phyloP scores from a whole-genome alignment of 2,888 invertebrate genomes.

The Noctua fimbriata region DNA sequence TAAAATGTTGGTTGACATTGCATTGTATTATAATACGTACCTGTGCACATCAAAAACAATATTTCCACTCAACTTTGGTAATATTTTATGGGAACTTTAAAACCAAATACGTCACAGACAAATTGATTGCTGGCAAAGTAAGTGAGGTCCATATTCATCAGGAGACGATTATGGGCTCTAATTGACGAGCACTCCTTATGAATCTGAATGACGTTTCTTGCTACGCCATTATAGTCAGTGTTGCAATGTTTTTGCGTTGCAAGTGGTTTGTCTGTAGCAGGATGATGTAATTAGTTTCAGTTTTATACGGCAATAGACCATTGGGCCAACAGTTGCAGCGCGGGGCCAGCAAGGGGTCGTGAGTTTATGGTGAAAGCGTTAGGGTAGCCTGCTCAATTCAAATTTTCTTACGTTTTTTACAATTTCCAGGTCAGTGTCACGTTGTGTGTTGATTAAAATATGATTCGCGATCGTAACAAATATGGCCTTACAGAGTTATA shows the following conservation, averaged over 20 bases:
- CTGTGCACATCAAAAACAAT: constrained; percentile 3
- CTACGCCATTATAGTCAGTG: constrained; percentile 3
- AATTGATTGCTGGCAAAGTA: neutral
- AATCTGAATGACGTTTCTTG: constrained; percentile 5
- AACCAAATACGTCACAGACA: neutral
- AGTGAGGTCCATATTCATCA: neutral
- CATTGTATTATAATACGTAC: neutral
- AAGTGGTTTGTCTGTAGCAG: neutral
- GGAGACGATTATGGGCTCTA: neutral
- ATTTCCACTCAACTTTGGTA: neutral
- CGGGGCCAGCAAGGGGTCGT: neutral
- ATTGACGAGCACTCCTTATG: constrained; percentile 20
- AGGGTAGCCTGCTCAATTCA: neutral
- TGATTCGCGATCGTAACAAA: neutral
- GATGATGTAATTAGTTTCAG: constrained; percentile 35
- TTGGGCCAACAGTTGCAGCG: neutral
- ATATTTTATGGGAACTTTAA: neutral
- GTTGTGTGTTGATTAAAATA: neutral
- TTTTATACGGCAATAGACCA: constrained; percentile 13
- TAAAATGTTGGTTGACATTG: neutral
- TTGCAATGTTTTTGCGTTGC: constrained; percentile 17
- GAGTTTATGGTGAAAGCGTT: neutral
- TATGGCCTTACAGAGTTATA: too few species aligned
- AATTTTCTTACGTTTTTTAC: neutral
- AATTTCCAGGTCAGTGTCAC: neutral